phyloP scores from a whole-genome alignment of 1,140 invertebrate species.

The Conus betulinus region DNA sequence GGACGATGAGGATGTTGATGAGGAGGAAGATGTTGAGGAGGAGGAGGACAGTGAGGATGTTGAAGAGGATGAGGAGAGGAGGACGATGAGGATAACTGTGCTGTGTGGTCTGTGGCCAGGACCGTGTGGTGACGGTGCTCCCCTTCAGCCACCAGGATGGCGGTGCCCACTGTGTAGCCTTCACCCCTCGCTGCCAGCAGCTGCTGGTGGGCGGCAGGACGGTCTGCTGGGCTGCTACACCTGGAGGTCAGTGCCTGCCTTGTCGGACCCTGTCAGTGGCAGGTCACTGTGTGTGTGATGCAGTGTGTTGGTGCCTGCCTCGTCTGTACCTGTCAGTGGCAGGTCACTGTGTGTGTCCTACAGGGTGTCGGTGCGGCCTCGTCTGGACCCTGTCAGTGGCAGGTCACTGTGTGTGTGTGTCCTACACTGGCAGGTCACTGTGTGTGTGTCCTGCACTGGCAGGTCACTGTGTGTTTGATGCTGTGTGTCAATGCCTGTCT shows the following conservation, averaged over 20 bases:
- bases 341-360: no score
- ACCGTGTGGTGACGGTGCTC: background rate
- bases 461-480: no score
- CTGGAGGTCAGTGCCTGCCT: background rate
- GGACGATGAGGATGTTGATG: constrained; percentile 67
- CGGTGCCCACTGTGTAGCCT: background rate
- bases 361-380: no score
- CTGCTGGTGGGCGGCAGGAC: background rate
- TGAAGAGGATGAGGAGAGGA: constrained; percentile 38
- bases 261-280: background rate
- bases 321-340: background rate
- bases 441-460: no score
- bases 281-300: background rate
- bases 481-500: no score
- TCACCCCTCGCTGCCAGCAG: background rate
- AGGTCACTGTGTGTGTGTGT: no score
- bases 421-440: no score
- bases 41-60: constrained; percentile 36
- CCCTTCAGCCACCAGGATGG: background rate
- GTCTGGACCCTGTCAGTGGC: no score
- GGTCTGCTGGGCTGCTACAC: background rate
- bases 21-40: constrained; percentile 56
- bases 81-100: background rate
- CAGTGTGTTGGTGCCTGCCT: background rate
- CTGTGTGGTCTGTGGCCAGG: background rate